Base-by-base conservation (phyloP, 1,140 invertebrate genomes). In the Pararge aegeria region DNA sequence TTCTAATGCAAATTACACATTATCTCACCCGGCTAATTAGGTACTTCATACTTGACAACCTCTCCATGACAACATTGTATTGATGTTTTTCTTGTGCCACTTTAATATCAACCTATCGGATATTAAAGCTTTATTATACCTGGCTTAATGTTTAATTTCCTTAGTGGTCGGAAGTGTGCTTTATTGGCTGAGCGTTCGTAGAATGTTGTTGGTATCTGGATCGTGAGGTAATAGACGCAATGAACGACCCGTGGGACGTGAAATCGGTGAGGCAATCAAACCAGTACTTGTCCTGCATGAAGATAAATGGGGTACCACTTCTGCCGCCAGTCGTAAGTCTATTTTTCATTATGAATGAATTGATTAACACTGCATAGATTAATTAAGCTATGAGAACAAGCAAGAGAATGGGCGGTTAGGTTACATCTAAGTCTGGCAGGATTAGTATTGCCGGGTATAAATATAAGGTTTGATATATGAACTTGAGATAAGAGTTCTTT, bases 241-340 rank as follows among this genome's bases (percentile, higher is more conserved):
- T 90, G 88, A 81, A 90, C 67, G 89, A 90, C 57, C 83, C 83
- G 65, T 89, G 83, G 84, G 82, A 87, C 56, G 87, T 87, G 18
- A 90, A 87, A 69, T 83, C 78, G 21, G 83, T 85, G 63, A 73
- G 80, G 56, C 78, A 80, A 48, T 71, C 80, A 1, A 69, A 75
- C 49, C 84, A 87, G 55, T 93, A 92, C 66, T 71, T 88, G 54
- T 93, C 92, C 49, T 93, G 92, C 64, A 92, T 94, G 66, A 93
- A 92, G 87, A 81, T 94, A 61, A 92, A 93, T 78, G 93, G 92
- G 42, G 85, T 91, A 46, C 92, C 92, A 30, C 90, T 94, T 67
- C 82, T 94, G 52, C 92, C 93, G 46, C 93, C 93, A 29, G 68
- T 93, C 74, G 93, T 93, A 90, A 90, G 90, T 88, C 48, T 15